Evolutionary conservation across 2,113 vertebrate species (phyloP), one percentile per base, ranked within the genome.

Genomic region (Python bivittatus): DNA sequence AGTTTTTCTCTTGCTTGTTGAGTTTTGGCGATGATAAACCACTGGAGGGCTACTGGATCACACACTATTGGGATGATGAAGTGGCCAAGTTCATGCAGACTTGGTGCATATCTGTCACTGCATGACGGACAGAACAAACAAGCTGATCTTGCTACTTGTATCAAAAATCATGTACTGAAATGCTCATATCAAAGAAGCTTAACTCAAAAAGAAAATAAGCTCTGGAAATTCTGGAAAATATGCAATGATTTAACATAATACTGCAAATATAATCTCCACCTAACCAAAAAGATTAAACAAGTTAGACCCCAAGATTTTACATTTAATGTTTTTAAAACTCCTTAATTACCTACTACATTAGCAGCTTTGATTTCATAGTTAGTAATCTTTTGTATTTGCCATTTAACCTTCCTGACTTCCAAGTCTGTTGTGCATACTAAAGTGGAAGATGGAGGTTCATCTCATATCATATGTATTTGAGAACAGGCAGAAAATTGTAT

Each of bases 71-170:
- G 99, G 95, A 99, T 97, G 5, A 95, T 98, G 83, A 99, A 99
- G 93, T 99, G 98, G 0, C 99, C 99, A 53, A 97, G 97, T 94
- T 99, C 98, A 90, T 99, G 99, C 88, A 99, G 97, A 87, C 97
- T 97, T 54, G 98, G 98, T 29, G 96, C 96, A 0, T 98, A 98
- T 61, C 98, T 98, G 96, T 98, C 98, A 92, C 99, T 99, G 96
- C 2, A 6, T 79, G 60, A 95, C 95, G 85, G n/a, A 68, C 4
- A 61, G 10, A 33, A 29, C 27, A 83, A 92, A 48, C 10, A 44
- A 56, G 6, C 33, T 88, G 4, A 38, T 13, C 1, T 33, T 85
- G 84, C 12, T 52, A 58, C 88, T 44, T 91, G 57, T 27, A 42
- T 27, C 2, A 15, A 84, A 93, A 9, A 44, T 53, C 0, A 60